phyloP scores from a whole-genome alignment of 2,888 invertebrate species.

The Spodoptera picta region DNA sequence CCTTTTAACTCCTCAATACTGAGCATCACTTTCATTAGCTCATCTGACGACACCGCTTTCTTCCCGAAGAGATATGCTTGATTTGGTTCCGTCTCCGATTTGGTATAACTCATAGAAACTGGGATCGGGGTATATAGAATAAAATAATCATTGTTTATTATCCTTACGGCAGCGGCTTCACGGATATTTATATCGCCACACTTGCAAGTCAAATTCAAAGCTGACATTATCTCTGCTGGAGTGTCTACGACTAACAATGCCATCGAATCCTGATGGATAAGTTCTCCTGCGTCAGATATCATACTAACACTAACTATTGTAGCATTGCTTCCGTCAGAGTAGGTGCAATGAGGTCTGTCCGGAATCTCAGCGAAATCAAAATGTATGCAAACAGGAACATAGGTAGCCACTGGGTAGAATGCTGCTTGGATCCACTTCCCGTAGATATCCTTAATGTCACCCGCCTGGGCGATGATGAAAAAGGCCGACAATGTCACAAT shows the following conservation, averaged over 20 bases:
- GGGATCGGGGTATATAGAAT: constrained; percentile 5
- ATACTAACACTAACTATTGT: neutral
- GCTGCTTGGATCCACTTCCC: constrained; percentile 21
- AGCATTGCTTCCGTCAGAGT: constrained; percentile 23
- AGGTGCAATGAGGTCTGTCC: constrained; percentile 11
- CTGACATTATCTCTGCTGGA: constrained; percentile 12
- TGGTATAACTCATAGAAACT: neutral
- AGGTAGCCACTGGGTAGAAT: constrained; percentile 17
- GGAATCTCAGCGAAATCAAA: neutral
- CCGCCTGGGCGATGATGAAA: constrained; percentile 14
- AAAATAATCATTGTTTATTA: constrained; percentile 20
- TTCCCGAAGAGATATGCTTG: constrained; percentile 7
- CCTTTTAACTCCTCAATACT: constrained; percentile 20
- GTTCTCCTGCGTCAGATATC: neutral
- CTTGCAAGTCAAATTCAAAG: constrained; percentile 10
- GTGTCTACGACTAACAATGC: constrained; percentile 8
- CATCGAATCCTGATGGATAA: accelerated
- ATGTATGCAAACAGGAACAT: constrained; percentile 9
- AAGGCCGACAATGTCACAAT: constrained; percentile 10
- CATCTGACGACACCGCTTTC: constrained; percentile 1
- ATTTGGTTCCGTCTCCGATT: constrained; percentile 14
- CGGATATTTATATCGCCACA: constrained; percentile 8
- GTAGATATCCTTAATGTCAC: constrained; percentile 5
- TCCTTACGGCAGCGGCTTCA: neutral
- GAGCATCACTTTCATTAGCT: neutral